Percentiles rank a stretch among this genome's conserved stretches.
Evolutionary conservation across 2,888 invertebrate species (phyloP).

Genomic region (Dynastes maya): DNA sequence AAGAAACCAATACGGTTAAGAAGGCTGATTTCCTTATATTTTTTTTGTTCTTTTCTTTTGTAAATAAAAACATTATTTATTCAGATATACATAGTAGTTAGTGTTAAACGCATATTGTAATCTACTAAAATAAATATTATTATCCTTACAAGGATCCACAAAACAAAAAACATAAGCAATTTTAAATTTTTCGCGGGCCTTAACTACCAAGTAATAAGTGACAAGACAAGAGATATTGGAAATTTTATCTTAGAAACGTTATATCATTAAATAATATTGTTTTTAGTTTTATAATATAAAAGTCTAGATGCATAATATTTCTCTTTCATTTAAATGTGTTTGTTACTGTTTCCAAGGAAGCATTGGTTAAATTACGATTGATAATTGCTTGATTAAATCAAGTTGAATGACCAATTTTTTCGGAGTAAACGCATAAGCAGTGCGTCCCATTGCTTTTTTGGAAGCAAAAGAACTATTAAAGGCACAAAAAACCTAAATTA

Average conservation of each 20-base stretch:
- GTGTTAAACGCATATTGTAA: constrained; percentile 40
- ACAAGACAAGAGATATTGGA: constrained; percentile 33
- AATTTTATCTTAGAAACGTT: constrained; percentile 14
- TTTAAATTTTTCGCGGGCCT: constrained; percentile 53
- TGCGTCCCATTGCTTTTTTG: background rate
- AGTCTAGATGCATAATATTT: too few relatives aligned
- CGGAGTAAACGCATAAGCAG: too few relatives aligned
- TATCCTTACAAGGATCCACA: constrained; percentile 9
- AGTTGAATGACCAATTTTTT: background rate
- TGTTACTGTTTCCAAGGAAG: background rate
- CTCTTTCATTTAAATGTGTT: background rate
- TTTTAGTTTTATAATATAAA: constrained; percentile 25
- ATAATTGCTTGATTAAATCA: background rate
- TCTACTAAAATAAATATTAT: background rate
- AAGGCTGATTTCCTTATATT: constrained; percentile 51
- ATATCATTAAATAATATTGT: constrained; percentile 27
- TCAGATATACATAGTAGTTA: constrained; percentile 47
- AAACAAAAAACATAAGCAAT: constrained; percentile 52
- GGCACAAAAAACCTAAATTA: background rate
- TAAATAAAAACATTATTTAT: constrained; percentile 52
- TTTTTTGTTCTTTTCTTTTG: constrained; percentile 48
- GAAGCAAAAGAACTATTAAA: background rate
- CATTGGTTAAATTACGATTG: background rate
- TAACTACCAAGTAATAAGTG: constrained; percentile 48
- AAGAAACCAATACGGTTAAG: constrained; percentile 39